Base-by-base conservation (phyloP, 2,113 vertebrate species). In the Hippocampus barbouri region DNA sequence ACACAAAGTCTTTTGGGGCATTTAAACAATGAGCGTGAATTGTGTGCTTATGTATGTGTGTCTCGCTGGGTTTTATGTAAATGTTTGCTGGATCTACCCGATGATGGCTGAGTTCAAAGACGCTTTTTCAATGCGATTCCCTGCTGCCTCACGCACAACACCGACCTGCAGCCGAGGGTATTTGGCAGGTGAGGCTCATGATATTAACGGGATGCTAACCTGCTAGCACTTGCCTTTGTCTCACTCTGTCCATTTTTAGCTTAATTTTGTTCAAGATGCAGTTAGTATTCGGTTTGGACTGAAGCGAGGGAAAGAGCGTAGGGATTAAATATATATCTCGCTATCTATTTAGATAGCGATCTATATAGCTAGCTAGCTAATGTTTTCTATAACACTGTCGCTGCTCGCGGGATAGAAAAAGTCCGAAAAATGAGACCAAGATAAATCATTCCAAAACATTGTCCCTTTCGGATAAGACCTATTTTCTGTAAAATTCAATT, bases 1-100 rank as follows among this genome's bases (percentile, higher is more conserved):
- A 43, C 69, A 75, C 65, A 74, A 41, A 71, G 69, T 72, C 21
- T 30, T 56, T 41, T 21, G 34, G 62, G 70, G 62, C n/a, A 65
- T 76, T 69, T 49, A 66, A 59, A 63, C 21, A 51, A 12, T 38
- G 59, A 43, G 38, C 27, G 47, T 38, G 53, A 34, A 34, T 61
- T 16, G 18, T 15, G 54, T 34, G 59, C 27, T 18, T 18, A 30
- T 66, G 47, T 60, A 56, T 45, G 53, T 59, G 53, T 62, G 62
- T 21, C 45, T 68, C 53, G 11, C 34, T 63, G 47, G 62, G 25
- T 14, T 67, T 64, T 69, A 67, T 62, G 63, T 25, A 54, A 71
- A 30, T 2, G 23, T 43, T 64, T 64, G 54, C 68, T 25, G 30
- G 3, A 57, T 45, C 68, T 57, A 54, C 27, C 45, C 56, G 10